Evolutionary conservation across 2,113 vertebrate genomes (phyloP), one percentile per base, ranked within the genome.

Genomic region (Pterocles burchelli): DNA sequence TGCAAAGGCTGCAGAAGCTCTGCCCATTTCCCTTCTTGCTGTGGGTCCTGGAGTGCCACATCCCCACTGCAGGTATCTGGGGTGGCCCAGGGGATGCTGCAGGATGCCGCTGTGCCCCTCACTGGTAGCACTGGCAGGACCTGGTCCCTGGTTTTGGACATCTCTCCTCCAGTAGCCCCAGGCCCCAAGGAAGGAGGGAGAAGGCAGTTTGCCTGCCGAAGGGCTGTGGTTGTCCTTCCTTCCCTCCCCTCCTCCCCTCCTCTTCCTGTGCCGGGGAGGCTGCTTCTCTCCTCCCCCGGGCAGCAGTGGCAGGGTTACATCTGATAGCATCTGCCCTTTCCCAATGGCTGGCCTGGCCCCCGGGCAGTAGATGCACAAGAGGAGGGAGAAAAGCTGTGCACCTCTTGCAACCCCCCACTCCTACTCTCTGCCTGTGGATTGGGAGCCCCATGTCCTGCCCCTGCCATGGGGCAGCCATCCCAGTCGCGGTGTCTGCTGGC

Each of bases 161-260:
- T 82, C 65, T 85, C 49, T 13, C 9, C 21, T 74, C 18, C 1
- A 2, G 41, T 16, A 61, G 78, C 46, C 82, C 25, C 72, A 71
- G n/a, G 55, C 59, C 72, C 41, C 46, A 73, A 49, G 67, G 63
- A 94, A 70, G 67, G 38, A 95, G 63, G 65, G 83, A 84, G 78
- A 46, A 76, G 55, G 59, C 90, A 73, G 22, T 55, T 70, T 92
- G 92, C 67, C 59, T 77, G 85, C 72, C 24, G 38, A 22, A 22
- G 67, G 83, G 88, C 90, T 96, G 93, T 95, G 93, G 93, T 84
- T 96, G 88, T 96, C 92, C 85, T 97, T 96, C 93, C 93, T 95
- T 97, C 91, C 91, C 95, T 96, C 73, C 87, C 91, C 93, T 94
- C 95, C 92, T 96, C 96, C 96, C 96, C 93, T 96, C 88, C 93